Percentiles rank a stretch among this genome's conserved stretches.
These are phyloP conservation scores for Melanocharis versteri DNA, from an alignment of 2,113 vertebrate genomes.

Conservation along the genomic window DNA sequence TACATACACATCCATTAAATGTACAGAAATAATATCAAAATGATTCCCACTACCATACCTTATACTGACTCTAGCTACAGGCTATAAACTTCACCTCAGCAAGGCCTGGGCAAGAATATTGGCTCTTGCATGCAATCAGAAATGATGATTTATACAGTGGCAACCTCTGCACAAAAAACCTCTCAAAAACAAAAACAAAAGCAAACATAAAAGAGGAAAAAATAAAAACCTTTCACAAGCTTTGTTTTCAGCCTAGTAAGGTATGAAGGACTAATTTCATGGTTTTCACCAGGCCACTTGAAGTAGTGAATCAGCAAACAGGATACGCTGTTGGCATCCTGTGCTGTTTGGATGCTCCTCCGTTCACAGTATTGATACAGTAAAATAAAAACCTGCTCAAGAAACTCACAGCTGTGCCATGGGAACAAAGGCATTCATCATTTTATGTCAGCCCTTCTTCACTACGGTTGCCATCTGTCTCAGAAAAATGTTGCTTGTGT, in stretches of 20 bases:
- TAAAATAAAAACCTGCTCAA: constrained; percentile 32
- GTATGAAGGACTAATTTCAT: constrained; percentile 20
- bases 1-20: constrained; percentile 24
- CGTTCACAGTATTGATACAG: constrained; percentile 73
- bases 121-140: constrained; percentile 68
- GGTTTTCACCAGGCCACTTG: constrained; percentile 38
- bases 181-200: neutral
- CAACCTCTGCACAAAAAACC: constrained; percentile 21
- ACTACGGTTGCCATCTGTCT: constrained; percentile 40
- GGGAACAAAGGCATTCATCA: neutral
- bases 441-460: constrained; percentile 8
- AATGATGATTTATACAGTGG: constrained; percentile 57
- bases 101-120: constrained; percentile 65
- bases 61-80: constrained; percentile 64
- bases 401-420: constrained; percentile 16
- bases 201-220: neutral
- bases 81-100: constrained; percentile 63
- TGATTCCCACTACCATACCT: constrained; percentile 55
- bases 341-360: constrained; percentile 19
- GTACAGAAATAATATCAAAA: constrained; percentile 54
- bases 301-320: constrained; percentile 41
- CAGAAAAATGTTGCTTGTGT: constrained; percentile 40
- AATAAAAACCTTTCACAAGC: constrained; percentile 58
- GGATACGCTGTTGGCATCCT: neutral
- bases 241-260: constrained; percentile 42